Evolutionary conservation across 2,888 invertebrate genomes (phyloP).

Genomic region (Drosophila meridionalis): DNA sequence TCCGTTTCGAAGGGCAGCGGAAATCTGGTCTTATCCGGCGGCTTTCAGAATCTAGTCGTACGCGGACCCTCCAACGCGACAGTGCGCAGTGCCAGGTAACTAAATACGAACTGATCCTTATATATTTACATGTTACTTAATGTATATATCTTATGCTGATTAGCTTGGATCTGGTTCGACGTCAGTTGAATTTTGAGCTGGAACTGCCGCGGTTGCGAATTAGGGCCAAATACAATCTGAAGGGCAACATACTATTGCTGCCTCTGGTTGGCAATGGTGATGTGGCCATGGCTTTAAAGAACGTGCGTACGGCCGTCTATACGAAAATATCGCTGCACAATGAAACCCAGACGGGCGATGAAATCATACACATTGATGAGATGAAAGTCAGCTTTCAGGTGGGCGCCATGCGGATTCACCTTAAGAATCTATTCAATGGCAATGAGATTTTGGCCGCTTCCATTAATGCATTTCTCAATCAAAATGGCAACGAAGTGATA

Average conservation of each 20-base stretch:
- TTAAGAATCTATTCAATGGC: conserved; percentile 88
- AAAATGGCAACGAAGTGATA: conserved; percentile 87
- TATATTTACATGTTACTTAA: neutral
- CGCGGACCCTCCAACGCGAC: conserved; percentile 87
- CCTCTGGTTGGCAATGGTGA: conserved; percentile 87
- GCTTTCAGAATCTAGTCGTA: conserved; percentile 86
- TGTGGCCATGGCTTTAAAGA: conserved; percentile 86
- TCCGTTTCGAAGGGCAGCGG: conserved; percentile 87
- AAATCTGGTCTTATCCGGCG: conserved; percentile 86
- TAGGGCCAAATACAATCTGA: conserved; percentile 87
- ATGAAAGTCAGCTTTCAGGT: conserved; percentile 87
- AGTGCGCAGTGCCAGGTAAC: conserved; percentile 82
- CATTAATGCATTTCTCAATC: conserved; percentile 87
- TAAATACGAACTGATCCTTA: neutral
- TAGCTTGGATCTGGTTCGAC: conserved; percentile 86
- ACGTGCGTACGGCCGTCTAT: conserved; percentile 86
- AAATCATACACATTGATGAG: conserved; percentile 85
- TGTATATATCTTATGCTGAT: conserved; percentile 16
- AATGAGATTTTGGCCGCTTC: conserved; percentile 87
- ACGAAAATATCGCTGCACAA: conserved; percentile 86
- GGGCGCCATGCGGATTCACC: conserved; percentile 86
- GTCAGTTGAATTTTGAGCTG: conserved; percentile 86
- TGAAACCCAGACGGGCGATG: conserved; percentile 84
- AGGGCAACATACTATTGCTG: conserved; percentile 87
- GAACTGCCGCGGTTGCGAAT: conserved; percentile 86